Percentiles rank a stretch among this genome's conserved stretches.
Conservation (phyloP, 2,113 vertebrate genomes). For the Sitta europaea region DNA sequence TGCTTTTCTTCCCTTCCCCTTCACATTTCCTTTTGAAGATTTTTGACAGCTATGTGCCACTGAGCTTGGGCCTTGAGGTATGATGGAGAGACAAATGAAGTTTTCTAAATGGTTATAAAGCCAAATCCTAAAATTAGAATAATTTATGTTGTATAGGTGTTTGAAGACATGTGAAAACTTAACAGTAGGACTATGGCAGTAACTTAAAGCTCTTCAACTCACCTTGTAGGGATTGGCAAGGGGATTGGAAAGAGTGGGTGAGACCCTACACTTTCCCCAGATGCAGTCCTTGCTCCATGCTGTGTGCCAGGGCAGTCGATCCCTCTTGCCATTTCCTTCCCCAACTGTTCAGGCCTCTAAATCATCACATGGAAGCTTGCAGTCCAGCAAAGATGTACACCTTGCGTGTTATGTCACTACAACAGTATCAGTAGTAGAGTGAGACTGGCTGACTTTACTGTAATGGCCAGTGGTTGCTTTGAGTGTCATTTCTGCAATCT, state of each 20-base stretch:
- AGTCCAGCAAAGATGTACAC: not conserved
- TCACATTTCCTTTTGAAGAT: not conserved
- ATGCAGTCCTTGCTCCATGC: fast-evolving
- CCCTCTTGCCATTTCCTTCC: not conserved
- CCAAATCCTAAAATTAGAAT: not conserved
- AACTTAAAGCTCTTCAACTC: not conserved
- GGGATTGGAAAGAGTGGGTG: not conserved
- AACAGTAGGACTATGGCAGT: not conserved
- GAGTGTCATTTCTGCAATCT: not conserved
- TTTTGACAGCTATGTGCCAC: not conserved
- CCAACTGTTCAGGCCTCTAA: not conserved
- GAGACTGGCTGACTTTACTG: not conserved
- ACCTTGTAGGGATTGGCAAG: not conserved
- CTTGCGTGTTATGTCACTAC: fast-evolving
- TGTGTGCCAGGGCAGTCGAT: fast-evolving
- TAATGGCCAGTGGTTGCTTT: not conserved
- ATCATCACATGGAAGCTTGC: not conserved
- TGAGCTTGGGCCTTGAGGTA: not conserved
- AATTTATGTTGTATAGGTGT: not conserved
- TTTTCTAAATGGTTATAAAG: not conserved
- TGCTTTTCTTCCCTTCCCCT: not conserved
- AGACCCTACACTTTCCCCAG: not conserved
- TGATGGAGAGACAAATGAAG: not conserved
- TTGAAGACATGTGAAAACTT: not conserved
- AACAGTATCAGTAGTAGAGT: not conserved